Base-by-base conservation (phyloP, 1,140 invertebrate species). In the Melipona quadrifasciata region DNA sequence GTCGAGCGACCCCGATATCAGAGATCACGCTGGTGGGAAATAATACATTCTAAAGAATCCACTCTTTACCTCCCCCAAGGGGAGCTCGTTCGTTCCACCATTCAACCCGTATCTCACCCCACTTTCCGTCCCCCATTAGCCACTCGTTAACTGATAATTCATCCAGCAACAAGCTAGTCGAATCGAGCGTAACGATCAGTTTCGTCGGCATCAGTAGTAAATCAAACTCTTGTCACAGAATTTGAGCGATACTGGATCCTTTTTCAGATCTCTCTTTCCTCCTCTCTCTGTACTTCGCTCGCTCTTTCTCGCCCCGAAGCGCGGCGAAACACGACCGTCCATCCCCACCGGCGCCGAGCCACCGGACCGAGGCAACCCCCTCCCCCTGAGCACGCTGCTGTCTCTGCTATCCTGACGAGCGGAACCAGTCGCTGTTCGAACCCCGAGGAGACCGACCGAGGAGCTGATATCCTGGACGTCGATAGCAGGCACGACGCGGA, bases 391-490 rank as follows among this genome's bases (percentile, higher is more conserved):
- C 87, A 89, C 87, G 87, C 75, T 86, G 71, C 88, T 72, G 70
- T 72, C 87, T 79, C 84, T 70, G 53, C 47, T 47, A 77, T 71
- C 80, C 51, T 57, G 77, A 64, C 78, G 84, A 79, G 89, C 89
- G 80, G 89, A 91, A 87, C 79, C 90, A 87, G 92, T 88, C 87
- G 91, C 86, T 88, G 91, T 91, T 85, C 86, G 90, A 91, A 85
- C 89, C 84, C 86, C 76, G 90, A 88, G 68, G 70, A 87, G 74
- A 72, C 74, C 76, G 84, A 86, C 78, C 79, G 85, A 87, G 27
- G 73, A 68, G 51, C 80, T 81, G 55, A 76, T 87, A 90, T 85
- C 83, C 85, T 91, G 85, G 86, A 91, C 87, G 87, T 53, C 71
- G 65, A 65, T 47, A 65, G 64, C 34, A 21, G 72, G 64, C 75